These are phyloP conservation scores for Propsilocerus akamusi DNA, from an alignment of 1,140 invertebrate species.

Conservation along the genomic window DNA sequence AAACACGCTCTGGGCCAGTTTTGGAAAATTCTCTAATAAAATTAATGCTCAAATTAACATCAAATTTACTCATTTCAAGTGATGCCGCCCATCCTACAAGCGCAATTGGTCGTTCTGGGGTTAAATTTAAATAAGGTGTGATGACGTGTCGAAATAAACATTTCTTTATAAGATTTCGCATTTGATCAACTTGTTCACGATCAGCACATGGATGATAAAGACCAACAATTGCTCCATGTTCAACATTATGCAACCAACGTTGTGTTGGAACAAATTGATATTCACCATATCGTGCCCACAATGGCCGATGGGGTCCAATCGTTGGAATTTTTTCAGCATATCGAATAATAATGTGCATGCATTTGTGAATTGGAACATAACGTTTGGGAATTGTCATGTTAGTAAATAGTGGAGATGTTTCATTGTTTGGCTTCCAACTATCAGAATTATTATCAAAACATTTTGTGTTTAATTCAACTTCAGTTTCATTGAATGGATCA, in stretches of 20 bases:
- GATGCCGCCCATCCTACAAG: conserved; percentile 58
- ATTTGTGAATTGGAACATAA: conserved; percentile 36
- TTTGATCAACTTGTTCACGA: conserved; percentile 35
- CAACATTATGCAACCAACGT: conserved; percentile 69
- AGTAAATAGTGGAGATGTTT: background rate
- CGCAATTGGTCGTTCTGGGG: conserved; percentile 45
- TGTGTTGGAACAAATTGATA: conserved; percentile 65
- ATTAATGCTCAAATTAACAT: conserved; percentile 28
- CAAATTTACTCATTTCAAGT: conserved; percentile 49
- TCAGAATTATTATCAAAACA: background rate
- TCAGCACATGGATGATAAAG: conserved; percentile 78
- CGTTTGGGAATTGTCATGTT: background rate
- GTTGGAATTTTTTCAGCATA: conserved; percentile 45
- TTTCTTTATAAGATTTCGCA: conserved; percentile 40
- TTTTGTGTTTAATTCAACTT: background rate
- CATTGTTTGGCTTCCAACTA: too few relatives aligned
- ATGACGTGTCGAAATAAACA: conserved; percentile 70
- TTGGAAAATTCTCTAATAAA: conserved; percentile 50
- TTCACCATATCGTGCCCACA: conserved; percentile 63
- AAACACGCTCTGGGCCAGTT: conserved; percentile 39
- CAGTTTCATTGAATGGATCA: conserved; percentile 32
- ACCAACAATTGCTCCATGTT: conserved; percentile 72
- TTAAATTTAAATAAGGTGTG: conserved; percentile 45
- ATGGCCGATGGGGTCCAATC: background rate
- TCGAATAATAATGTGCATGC: conserved; percentile 43